Conservation (phyloP, 2,113 vertebrate species). For the Alexandromys fortis region DNA sequence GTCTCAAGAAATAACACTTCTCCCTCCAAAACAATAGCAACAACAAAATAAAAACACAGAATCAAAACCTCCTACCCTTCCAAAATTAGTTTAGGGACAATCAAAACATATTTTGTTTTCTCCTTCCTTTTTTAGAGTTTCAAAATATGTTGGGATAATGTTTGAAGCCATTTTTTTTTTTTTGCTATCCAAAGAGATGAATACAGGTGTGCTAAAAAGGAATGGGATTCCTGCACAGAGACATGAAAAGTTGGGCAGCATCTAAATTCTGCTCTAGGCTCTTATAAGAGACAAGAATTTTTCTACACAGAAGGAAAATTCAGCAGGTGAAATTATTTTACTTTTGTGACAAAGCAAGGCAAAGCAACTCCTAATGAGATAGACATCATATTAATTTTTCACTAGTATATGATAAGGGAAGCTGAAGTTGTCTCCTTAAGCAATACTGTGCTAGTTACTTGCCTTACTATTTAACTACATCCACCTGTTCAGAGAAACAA, state of each 20-base stretch:
- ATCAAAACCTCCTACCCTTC: background rate
- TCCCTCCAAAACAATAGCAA: background rate
- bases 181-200: background rate
- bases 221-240: background rate
- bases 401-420: background rate
- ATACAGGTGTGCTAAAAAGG: background rate
- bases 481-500: background rate
- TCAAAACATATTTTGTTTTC: background rate
- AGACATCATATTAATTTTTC: background rate
- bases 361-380: background rate
- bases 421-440: background rate
- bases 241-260: background rate
- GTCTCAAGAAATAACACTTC: background rate
- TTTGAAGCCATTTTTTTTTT: background rate
- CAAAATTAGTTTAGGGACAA: background rate
- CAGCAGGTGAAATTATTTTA: background rate
- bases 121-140: background rate
- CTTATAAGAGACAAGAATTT: background rate
- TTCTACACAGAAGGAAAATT: background rate
- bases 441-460: background rate
- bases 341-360: background rate
- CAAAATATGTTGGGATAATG: background rate
- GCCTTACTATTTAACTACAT: background rate
- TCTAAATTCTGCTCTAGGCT: background rate
- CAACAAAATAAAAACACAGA: background rate